Evolutionary conservation across 2,797 vertebrate species (phyloP), one percentile per base, ranked within the genome.

Genomic region (Kryptopterus vitreolus): DNA sequence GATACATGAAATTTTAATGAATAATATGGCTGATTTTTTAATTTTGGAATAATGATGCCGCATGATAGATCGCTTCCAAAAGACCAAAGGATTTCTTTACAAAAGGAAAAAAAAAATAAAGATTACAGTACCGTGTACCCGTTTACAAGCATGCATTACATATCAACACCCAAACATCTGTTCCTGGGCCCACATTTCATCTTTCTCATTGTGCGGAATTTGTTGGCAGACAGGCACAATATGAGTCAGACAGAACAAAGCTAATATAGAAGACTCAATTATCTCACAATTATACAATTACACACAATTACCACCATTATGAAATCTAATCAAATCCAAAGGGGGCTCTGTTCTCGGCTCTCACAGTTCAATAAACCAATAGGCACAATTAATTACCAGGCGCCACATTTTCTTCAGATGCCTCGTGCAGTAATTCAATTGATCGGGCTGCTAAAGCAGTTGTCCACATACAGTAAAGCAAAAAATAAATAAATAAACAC

Each of bases 271-370:
- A 74, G 33, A 62, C 58, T 76, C 38, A 62, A 76, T 62, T 76
- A 76, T 76, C 48, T 76, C 24, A 50, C 58, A 62, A 62, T 76
- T 48, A 76, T 29, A 43, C 55, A 48, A 68, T 76, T 69, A 81
- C 24, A n/a, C 70, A 16, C 53, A 62, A 63, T 77, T 63, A 59
- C 38, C 31, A 4, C 50, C 24, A 43, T 62, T 53, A 76, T 61
- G 18, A 52, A 81, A 62, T 26, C 15, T 22, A 59, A 76, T 76
- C 7, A 76, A 53, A 69, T 29, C 58, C 57, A 43, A 12, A 71
- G 58, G 38, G n/a, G 63, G 70, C 18, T 74, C 33, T 79, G 69
- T 58, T 61, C 52, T 13, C 12, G 18, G 59, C 48, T 72, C 71
- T 3, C 61, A 43, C 8, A 48, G 10, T 65, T 80, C 71, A 75